phyloP scores from a whole-genome alignment of 1,140 invertebrate species.

The Bombyx mandarina region DNA sequence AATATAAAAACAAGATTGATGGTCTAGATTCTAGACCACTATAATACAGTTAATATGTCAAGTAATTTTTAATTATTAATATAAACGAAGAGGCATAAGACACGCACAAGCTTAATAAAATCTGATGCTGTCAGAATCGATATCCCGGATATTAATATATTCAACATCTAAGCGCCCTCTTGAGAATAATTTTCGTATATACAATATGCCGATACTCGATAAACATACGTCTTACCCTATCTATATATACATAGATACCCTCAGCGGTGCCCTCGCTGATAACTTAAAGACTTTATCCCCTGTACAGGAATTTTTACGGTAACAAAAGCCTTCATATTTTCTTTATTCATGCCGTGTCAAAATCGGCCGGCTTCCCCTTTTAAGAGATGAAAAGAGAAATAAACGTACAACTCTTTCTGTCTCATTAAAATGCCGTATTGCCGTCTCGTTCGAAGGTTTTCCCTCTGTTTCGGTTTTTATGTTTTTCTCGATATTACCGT shows the following conservation, averaged over 20 bases:
- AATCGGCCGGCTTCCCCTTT: slow-evolving; percentile 51
- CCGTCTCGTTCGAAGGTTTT: slow-evolving; percentile 34
- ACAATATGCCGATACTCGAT: slow-evolving; percentile 39
- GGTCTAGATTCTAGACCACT: too few relatives aligned
- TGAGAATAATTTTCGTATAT: slow-evolving; percentile 35
- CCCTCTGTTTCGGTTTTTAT: slow-evolving; percentile 56
- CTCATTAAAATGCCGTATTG: slow-evolving; percentile 40
- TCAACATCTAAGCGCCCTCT: slow-evolving; percentile 45
- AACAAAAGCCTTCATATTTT: slow-evolving; percentile 70
- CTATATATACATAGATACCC: slow-evolving; percentile 32
- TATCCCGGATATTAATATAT: slow-evolving; percentile 49
- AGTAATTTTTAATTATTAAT: too few relatives aligned
- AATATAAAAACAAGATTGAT: too few relatives aligned
- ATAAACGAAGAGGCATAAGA: too few relatives aligned
- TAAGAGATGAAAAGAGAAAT: slow-evolving; percentile 52
- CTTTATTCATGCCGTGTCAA: slow-evolving; percentile 69
- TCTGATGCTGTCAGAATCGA: slow-evolving; percentile 29
- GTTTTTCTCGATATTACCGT: slow-evolving; percentile 59
- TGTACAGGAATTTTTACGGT: slow-evolving; percentile 68
- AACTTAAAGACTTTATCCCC: slow-evolving; percentile 70
- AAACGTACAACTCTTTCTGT: slow-evolving; percentile 56
- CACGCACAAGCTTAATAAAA: slow-evolving; percentile 23
- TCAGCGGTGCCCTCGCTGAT: slow-evolving; percentile 49
- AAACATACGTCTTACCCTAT: slow-evolving; percentile 32
- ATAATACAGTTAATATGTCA: too few relatives aligned